Evolutionary conservation across 2,888 invertebrate genomes (phyloP).

Genomic region (Agrochola circellaris): DNA sequence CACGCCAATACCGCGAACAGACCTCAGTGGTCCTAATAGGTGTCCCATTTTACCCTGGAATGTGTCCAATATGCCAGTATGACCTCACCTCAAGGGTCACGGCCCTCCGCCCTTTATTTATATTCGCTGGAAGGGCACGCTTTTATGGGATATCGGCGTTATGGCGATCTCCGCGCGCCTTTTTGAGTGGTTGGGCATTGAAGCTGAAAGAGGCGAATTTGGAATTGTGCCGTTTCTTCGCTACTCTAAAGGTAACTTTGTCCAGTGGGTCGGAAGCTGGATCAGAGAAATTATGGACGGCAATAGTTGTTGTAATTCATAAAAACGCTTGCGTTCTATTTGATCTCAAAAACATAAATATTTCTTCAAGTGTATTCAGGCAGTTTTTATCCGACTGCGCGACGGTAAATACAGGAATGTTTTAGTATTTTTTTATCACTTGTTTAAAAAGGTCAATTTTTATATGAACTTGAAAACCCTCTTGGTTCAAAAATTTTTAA

Average conservation of each 20-base stretch:
- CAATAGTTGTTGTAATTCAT: not conserved
- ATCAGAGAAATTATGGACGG: constrained; percentile 6
- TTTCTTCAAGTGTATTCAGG: not conserved
- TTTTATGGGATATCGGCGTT: constrained; percentile 62
- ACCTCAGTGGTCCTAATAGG: constrained; percentile 48
- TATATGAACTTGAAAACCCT: constrained; percentile 33
- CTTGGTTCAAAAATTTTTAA: constrained; percentile 35
- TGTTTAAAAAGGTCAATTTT: constrained; percentile 7
- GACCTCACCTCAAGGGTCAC: constrained; percentile 55
- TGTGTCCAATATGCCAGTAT: constrained; percentile 61
- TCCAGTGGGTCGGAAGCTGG: not conserved
- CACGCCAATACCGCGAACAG: constrained; percentile 35
- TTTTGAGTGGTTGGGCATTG: constrained; percentile 47
- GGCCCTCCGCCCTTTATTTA: constrained; percentile 60
- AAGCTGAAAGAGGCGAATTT: constrained; percentile 41
- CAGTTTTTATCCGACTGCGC: not conserved
- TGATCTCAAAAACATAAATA: not conserved
- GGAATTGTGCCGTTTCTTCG: constrained; percentile 21
- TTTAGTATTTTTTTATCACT: not conserved
- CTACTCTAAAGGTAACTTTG: constrained; percentile 13
- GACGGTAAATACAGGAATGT: not conserved
- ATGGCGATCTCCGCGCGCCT: constrained; percentile 53
- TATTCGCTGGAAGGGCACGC: constrained; percentile 50
- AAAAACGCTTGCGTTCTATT: constrained; percentile 3
- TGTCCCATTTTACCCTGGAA: constrained; percentile 57